Conservation (phyloP, 1,140 invertebrate genomes). For the Formica exsecta region DNA sequence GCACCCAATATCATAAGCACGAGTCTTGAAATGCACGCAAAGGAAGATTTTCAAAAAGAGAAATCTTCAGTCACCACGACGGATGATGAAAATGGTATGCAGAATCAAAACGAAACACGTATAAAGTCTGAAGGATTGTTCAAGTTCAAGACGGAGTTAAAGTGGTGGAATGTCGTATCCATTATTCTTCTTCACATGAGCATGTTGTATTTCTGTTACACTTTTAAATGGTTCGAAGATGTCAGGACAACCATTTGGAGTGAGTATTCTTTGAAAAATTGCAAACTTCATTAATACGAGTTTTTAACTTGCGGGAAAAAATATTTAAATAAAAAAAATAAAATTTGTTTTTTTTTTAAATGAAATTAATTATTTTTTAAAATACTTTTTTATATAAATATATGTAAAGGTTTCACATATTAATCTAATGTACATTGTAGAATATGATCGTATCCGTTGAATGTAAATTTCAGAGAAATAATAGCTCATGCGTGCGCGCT, state of each 20-base stretch:
- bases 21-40: not conserved
- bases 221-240: not conserved
- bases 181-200: not conserved
- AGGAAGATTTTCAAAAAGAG: conserved; percentile 1
- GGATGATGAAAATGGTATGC: not conserved
- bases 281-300: not conserved
- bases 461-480: too few relatives aligned
- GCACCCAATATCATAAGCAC: not conserved
- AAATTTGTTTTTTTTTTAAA: too few relatives aligned
- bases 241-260: not conserved
- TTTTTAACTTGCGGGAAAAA: not conserved
- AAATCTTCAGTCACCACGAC: not conserved
- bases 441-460: too few relatives aligned
- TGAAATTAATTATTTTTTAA: too few relatives aligned
- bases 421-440: too few relatives aligned
- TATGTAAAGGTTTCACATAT: too few relatives aligned
- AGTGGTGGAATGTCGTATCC: not conserved
- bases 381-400: too few relatives aligned
- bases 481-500: not conserved
- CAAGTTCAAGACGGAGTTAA: not conserved
- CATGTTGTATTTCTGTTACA: conserved; percentile 4
- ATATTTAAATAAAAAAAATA: not conserved
- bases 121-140: not conserved
- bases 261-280: conserved; percentile 12
- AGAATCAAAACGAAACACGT: too few relatives aligned